Evolutionary conservation across 2,888 invertebrate species (phyloP), one percentile per base, ranked within the genome.

Genomic region (Amblyteles armatorius): DNA sequence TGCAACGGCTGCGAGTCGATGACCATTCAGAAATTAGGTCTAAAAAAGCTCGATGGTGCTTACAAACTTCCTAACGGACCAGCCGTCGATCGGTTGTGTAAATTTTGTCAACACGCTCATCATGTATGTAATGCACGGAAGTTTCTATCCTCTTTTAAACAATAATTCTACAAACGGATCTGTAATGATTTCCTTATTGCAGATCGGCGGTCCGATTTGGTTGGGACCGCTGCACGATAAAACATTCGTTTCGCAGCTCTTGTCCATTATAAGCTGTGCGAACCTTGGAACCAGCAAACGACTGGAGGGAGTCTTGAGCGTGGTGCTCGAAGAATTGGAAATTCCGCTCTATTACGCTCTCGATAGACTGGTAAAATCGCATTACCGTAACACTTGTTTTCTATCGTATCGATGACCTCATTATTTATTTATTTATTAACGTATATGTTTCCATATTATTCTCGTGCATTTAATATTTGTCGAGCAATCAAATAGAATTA

Each of bases 151-250:
- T 9, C 40, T 78, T 22, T 55, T 11, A 63, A 50, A 29, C 22
- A 19, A 26, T 52, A 26, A 29, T 50, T 63, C 13, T 86, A 36
- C n/a, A 57, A 16, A 50, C 69, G 19, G 50, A 22, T 76, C 19
- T 11, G 13, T 19, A 3, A n/a, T 16, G 13, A 2, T n/a, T 50
- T 50, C 19, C 6, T 69, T 13, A 6, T 13, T 50, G 73, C 94
- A 98, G 96, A 94, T 98, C 88, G 98, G 98, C 11, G 99, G 99
- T 0, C 99, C 99, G 0, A 96, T 99, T 88, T 99, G 99, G 99
- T 96, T 97, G 0, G 98, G 96, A 0, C 96, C 97, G 0, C 95
- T 99, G 57, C 99, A 99, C 94, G 96, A 97, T 89, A 94, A 94
- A 67, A 93, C 94, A 0, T 99, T 99, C 94, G 96, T 99, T 0